Evolutionary conservation across 2,113 vertebrate species (phyloP).

Genomic region (Cinclus mexicanus): DNA sequence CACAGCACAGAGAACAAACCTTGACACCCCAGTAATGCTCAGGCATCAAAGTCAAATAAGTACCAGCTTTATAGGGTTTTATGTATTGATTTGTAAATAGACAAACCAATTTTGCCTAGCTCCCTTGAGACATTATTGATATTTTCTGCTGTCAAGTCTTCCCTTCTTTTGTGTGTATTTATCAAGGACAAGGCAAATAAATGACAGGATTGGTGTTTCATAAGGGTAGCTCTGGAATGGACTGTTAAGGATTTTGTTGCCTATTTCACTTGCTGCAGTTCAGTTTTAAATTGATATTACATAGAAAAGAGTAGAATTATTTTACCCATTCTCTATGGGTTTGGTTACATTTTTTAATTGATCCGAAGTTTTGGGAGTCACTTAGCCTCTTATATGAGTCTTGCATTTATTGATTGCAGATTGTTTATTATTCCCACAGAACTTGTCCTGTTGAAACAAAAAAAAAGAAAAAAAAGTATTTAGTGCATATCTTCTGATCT

Average conservation of each 20-base stretch:
- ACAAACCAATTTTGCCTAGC: slow-evolving; percentile 12
- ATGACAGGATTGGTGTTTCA: neutral
- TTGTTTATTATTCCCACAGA: neutral
- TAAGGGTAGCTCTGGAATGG: neutral
- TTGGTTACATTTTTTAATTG: neutral
- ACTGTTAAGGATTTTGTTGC: neutral
- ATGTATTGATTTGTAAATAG: slow-evolving; percentile 56
- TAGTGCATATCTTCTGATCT: neutral
- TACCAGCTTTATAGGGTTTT: slow-evolving; percentile 20
- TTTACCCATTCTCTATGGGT: neutral
- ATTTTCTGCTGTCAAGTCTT: slow-evolving; percentile 26
- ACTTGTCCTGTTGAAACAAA: neutral
- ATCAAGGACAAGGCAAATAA: slow-evolving; percentile 22
- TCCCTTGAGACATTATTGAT: slow-evolving; percentile 30
- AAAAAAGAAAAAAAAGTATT: too few relatives aligned
- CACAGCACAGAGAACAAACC: neutral
- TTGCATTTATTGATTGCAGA: neutral
- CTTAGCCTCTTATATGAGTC: neutral
- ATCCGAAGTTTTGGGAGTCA: neutral
- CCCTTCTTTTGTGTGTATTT: neutral
- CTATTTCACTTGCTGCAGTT: neutral
- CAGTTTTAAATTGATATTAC: neutral
- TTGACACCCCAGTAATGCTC: neutral
- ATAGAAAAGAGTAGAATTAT: neutral
- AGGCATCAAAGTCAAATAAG: slow-evolving; percentile 1